Conservation (phyloP, 2,888 invertebrate species). For the Hartigia nigra region DNA sequence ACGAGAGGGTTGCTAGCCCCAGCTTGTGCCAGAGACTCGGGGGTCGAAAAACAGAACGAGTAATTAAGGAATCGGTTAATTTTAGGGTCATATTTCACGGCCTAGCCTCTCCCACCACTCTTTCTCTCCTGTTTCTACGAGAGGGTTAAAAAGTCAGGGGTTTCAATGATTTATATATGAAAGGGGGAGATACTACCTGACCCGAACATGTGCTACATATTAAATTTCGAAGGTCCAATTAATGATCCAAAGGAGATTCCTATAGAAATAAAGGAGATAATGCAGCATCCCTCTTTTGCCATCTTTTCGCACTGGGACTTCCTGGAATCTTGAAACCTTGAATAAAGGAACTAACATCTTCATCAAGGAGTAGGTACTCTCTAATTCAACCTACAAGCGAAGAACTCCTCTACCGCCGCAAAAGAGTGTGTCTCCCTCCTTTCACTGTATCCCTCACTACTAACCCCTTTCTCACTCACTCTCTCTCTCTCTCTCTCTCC, state of each 20-base stretch:
- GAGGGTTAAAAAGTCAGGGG: slow-evolving; percentile 41
- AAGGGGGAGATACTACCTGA: slow-evolving; percentile 25
- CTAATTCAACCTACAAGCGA: background rate
- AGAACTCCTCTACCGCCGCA: background rate
- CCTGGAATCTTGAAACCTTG: background rate
- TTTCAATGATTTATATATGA: slow-evolving; percentile 51
- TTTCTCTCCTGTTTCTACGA: slow-evolving; percentile 21
- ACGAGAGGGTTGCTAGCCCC: slow-evolving; percentile 12
- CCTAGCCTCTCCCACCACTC: slow-evolving; percentile 26
- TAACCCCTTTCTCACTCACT: slow-evolving; percentile 7
- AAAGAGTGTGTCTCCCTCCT: background rate
- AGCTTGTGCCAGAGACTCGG: slow-evolving; percentile 25
- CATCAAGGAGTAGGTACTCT: background rate
- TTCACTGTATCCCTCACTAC: background rate
- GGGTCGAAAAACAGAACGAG: slow-evolving; percentile 50
- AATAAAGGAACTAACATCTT: background rate
- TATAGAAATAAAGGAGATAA: background rate
- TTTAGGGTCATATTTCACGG: slow-evolving; percentile 59
- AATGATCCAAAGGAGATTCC: slow-evolving; percentile 7
- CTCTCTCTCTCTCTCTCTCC: background rate
- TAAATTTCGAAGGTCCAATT: slow-evolving; percentile 38
- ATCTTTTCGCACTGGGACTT: background rate
- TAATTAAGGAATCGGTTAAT: slow-evolving; percentile 64
- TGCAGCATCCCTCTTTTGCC: background rate
- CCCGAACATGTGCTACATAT: slow-evolving; percentile 53